Base-by-base conservation (phyloP, 2,113 vertebrate species). In the Phalacrocorax brasilianus region DNA sequence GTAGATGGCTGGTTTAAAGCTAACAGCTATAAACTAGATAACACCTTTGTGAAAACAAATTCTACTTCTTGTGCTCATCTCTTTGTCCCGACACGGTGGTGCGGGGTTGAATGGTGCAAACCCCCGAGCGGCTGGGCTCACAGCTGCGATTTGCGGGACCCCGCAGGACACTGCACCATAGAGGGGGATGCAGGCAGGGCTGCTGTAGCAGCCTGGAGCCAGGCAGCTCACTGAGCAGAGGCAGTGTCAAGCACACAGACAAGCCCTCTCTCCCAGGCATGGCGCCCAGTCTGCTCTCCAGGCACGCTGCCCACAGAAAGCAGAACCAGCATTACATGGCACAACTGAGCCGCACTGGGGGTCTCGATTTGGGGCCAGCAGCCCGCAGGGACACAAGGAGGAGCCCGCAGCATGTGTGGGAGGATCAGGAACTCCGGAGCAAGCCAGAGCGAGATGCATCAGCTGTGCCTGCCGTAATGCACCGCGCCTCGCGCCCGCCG, bases 401-500 rank as follows among this genome's bases (percentile, higher is more conserved):
- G 24, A 62, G 16, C 49, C 68, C 4, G 4, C 20, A 7, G 23
- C 4, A 5, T 16, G 35, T 24, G 13, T n/a, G 18, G 27, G 62
- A 78, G 49, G 47, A 52, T 17, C 1, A 9, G 38, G 35, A 8
- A 9, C 50, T 33, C 49, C 4, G 16, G 35, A 24, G 22, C 56
- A 2, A 58, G 56, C 12, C 20, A 9, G 55, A 4, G 11, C 55
- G 7, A 2, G 55, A 6, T 35, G 8, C 12, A 21, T 26, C 17
- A 26, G 30, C 55, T 21, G 45, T 52, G 21, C 22, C 59, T 32
- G 45, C 75, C 14, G 35, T 28, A 33, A 28, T 2, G 32, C 42
- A 9, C 55, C 0, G 8, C 45, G 32, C 21, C 44, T 28, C 8
- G 20, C 17, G 28, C 30, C 38, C 38, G 17, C 17, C 3, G 0